Evolutionary conservation across 2,797 vertebrate genomes (phyloP).

Genomic region (Lithobates pipiens): DNA sequence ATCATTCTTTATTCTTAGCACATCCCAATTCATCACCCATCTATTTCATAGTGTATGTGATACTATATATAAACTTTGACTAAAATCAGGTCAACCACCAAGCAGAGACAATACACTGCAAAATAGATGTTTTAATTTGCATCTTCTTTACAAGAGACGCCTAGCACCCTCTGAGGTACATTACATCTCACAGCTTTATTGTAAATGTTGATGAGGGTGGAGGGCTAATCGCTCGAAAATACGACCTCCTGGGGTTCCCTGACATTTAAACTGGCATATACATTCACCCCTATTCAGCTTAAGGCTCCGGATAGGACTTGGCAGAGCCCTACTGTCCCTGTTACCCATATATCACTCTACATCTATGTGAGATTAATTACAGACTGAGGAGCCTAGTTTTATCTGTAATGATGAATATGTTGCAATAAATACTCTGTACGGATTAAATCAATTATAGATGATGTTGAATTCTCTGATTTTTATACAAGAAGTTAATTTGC

Average conservation of each 20-base stretch:
- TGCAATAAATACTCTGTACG: constrained; percentile 21
- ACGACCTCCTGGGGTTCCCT: constrained; percentile 18
- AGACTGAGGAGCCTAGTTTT: not conserved
- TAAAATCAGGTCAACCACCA: not conserved
- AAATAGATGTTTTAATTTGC: not conserved
- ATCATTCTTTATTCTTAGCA: not conserved
- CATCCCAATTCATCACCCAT: not conserved
- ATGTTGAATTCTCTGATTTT: not conserved
- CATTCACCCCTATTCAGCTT: constrained; percentile 4
- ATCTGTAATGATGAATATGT: constrained; percentile 27
- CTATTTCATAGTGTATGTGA: not conserved
- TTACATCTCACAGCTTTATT: not conserved
- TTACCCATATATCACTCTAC: not conserved
- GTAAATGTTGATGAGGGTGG: not conserved
- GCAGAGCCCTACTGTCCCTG: constrained; percentile 26
- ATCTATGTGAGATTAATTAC: constrained; percentile 33
- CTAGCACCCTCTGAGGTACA: not conserved
- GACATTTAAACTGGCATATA: constrained; percentile 30
- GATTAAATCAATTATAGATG: constrained; percentile 15
- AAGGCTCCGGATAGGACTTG: constrained; percentile 24
- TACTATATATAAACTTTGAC: not conserved
- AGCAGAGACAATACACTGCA: not conserved
- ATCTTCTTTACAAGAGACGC: not conserved
- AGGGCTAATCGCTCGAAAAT: constrained; percentile 34
- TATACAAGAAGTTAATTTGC: constrained; percentile 12